These are phyloP conservation scores for Hylaea fasciaria DNA, from an alignment of 2,888 invertebrate genomes.

Conservation along the genomic window DNA sequence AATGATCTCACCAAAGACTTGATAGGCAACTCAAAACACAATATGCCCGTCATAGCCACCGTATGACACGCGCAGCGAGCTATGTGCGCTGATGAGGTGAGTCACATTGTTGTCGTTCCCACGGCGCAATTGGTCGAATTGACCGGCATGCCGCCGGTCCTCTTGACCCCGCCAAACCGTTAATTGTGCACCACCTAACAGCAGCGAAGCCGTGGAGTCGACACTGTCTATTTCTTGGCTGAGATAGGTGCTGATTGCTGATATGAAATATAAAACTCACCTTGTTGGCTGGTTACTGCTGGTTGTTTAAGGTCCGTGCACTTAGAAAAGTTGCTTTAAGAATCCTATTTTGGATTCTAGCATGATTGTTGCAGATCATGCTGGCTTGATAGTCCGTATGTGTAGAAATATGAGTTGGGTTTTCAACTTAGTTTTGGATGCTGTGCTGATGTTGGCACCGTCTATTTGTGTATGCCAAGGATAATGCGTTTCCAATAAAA, in stretches of 20 bases:
- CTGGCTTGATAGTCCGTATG: no score
- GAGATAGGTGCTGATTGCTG: not conserved
- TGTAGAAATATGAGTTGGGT: no score
- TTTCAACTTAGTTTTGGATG: no score
- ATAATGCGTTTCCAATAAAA: no score
- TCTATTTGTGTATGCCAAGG: no score
- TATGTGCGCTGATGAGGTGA: conserved; percentile 52
- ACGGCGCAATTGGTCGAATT: conserved; percentile 77
- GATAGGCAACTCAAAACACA: not conserved
- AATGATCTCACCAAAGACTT: no score
- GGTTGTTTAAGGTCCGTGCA: no score
- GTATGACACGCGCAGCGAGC: conserved; percentile 26
- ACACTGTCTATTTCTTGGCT: not conserved
- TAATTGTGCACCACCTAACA: conserved; percentile 74
- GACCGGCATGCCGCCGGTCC: conserved; percentile 73
- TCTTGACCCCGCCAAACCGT: conserved; percentile 70
- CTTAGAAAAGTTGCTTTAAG: no score
- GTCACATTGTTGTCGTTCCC: conserved; percentile 66
- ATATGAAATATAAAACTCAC: not conserved
- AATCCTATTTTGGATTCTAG: no score
- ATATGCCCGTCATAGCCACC: not conserved
- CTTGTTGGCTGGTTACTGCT: no score
- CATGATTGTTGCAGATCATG: no score
- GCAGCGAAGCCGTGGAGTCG: conserved; percentile 48
- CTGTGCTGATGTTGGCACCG: no score